Conservation (phyloP, 64 coral and sea anemone genomes). For the Montipora sp. region DNA sequence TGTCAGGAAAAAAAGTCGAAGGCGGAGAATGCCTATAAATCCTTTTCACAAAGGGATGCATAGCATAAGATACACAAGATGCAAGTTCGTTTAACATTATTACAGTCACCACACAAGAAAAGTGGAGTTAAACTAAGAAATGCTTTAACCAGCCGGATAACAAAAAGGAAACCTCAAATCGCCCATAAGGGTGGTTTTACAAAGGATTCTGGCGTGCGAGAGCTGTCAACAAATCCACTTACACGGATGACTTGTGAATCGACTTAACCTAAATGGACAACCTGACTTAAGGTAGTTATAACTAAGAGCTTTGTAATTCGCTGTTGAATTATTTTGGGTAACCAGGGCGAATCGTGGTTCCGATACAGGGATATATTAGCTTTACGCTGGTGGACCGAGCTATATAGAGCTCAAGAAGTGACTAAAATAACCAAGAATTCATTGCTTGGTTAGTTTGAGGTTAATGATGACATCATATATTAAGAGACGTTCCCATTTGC, state of each 20-base stretch:
- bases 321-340: conserved; percentile 37
- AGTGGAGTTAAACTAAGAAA: not conserved
- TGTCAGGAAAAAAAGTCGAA: conserved; percentile 91
- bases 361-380: conserved; percentile 13
- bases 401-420: conserved; percentile 21
- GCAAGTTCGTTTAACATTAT: not conserved
- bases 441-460: conserved; percentile 30
- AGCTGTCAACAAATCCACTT: conserved; percentile 53
- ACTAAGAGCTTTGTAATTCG: conserved; percentile 47
- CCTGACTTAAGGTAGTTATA: conserved; percentile 19
- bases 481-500: conserved; percentile 20
- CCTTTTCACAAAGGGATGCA: conserved; percentile 14
- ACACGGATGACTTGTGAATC: conserved; percentile 57
- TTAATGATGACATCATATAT: conserved; percentile 6
- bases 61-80: conserved; percentile 18
- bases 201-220: conserved; percentile 13
- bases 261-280: conserved; percentile 50
- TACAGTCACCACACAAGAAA: conserved; percentile 1
- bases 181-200: conserved; percentile 8
- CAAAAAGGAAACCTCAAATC: not conserved
- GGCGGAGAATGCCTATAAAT: conserved; percentile 81
- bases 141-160: not conserved
- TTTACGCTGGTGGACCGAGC: conserved; percentile 30
- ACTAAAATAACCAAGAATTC: conserved; percentile 34
- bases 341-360: conserved; percentile 16